Percentiles rank a stretch among this genome's conserved stretches.
These are phyloP conservation scores for Drosophila carrolli DNA, from an alignment of 1,140 invertebrate genomes.

Conservation along the genomic window DNA sequence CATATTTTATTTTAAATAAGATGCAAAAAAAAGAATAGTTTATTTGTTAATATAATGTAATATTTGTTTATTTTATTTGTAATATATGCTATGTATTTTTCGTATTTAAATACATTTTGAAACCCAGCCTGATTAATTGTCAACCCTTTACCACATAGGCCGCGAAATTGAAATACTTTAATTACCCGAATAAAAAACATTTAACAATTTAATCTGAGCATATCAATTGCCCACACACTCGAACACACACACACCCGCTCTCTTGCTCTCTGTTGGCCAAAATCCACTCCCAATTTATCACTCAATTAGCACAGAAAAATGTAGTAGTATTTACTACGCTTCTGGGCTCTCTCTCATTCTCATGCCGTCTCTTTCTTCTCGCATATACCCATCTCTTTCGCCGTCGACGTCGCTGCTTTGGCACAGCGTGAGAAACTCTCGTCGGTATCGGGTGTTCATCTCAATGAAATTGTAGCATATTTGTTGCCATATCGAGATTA, in stretches of 20 bases:
- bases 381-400: conserved; percentile 24
- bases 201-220: conserved; percentile 84
- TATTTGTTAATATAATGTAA: background rate
- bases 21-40: background rate
- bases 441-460: conserved; percentile 79
- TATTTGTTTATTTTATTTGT: too few species aligned
- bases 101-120: background rate
- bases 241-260: conserved; percentile 32
- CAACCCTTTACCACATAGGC: conserved; percentile 31
- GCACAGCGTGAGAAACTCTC: conserved; percentile 81
- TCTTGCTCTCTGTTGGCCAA: conserved; percentile 65
- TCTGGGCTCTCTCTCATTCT: conserved; percentile 49
- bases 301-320: conserved; percentile 84
- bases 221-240: conserved; percentile 74
- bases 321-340: conserved; percentile 84
- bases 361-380: conserved; percentile 1
- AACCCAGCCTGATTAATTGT: background rate
- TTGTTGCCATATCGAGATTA: conserved; percentile 83
- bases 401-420: conserved; percentile 21
- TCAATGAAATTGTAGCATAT: conserved; percentile 83
- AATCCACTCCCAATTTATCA: conserved; percentile 84
- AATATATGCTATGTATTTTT: background rate
- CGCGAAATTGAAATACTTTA: conserved; percentile 80
- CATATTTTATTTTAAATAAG: conserved; percentile 12
- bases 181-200: conserved; percentile 84